Conservation (phyloP, 2,113 vertebrate species). For the Menidia beryllina region DNA sequence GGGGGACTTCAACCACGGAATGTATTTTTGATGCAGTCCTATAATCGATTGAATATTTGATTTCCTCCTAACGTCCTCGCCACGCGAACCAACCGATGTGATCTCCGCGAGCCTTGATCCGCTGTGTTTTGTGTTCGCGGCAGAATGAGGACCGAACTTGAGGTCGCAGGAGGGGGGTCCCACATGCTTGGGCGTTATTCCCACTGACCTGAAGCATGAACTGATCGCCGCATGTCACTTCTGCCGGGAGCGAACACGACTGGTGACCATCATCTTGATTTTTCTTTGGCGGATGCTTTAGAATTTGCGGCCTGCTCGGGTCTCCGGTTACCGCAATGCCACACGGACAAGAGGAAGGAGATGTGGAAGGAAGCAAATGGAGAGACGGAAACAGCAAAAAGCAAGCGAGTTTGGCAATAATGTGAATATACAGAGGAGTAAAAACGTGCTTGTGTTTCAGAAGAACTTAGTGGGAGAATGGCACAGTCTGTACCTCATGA, state of each 20-base stretch:
- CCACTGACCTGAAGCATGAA: slow-evolving; percentile 33
- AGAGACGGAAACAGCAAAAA: slow-evolving; percentile 27
- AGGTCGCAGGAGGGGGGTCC: slow-evolving; percentile 27
- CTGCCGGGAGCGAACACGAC: slow-evolving; percentile 29
- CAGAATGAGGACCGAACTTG: slow-evolving; percentile 44
- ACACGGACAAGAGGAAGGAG: slow-evolving; percentile 56
- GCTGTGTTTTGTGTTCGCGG: slow-evolving; percentile 9
- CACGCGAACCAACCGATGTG: slow-evolving; percentile 35
- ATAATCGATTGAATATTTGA: slow-evolving; percentile 47
- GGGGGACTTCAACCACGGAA: neutral
- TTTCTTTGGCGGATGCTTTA: slow-evolving; percentile 53
- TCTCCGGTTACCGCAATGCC: slow-evolving; percentile 80
- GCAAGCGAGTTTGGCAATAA: slow-evolving; percentile 17
- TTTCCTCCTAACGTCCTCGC: slow-evolving; percentile 35
- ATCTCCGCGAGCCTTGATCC: slow-evolving; percentile 28
- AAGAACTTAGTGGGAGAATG: slow-evolving; percentile 12
- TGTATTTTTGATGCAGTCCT: slow-evolving; percentile 49
- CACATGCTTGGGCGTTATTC: slow-evolving; percentile 47
- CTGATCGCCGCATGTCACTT: slow-evolving; percentile 36
- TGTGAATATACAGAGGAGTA: slow-evolving; percentile 2
- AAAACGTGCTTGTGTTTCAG: slow-evolving; percentile 2
- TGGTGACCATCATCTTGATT: slow-evolving; percentile 39
- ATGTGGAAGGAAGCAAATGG: slow-evolving; percentile 47
- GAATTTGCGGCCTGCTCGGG: slow-evolving; percentile 67
- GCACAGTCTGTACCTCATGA: slow-evolving; percentile 10